These are phyloP conservation scores for Lagodon rhomboides DNA, from an alignment of 2,797 vertebrate species.

Conservation along the genomic window DNA sequence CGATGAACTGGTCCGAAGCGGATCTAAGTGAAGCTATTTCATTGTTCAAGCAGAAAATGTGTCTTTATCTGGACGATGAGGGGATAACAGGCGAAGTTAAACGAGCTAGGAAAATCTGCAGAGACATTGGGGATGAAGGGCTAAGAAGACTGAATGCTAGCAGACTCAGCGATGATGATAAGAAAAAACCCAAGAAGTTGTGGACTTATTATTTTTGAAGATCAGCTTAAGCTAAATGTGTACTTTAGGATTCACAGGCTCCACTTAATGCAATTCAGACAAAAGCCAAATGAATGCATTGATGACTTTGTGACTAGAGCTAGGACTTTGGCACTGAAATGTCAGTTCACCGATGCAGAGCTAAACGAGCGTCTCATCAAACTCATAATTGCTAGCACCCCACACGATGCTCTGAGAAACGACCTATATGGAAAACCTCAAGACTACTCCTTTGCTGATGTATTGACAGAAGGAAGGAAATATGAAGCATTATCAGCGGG, in stretches of 20 bases:
- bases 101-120: no score
- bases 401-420: neutral
- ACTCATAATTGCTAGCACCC: neutral
- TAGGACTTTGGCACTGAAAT: neutral
- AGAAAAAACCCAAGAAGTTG: neutral
- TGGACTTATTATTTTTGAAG: neutral
- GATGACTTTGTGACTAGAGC: constrained; percentile 2
- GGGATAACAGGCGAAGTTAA: no score
- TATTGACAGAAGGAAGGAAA: neutral
- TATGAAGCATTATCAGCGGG: neutral
- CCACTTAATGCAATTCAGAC: neutral
- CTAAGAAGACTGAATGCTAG: neutral
- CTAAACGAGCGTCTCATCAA: neutral
- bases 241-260: neutral
- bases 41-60: no score
- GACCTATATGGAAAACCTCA: neutral
- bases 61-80: no score
- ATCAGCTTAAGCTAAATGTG: neutral
- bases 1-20: no score
- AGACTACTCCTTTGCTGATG: neutral
- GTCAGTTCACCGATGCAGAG: neutral
- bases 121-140: no score
- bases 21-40: no score
- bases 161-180: neutral
- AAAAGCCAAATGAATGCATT: neutral